Base-by-base conservation (phyloP, 2,113 vertebrate genomes). In the Psammodynastes pulverulentus region DNA sequence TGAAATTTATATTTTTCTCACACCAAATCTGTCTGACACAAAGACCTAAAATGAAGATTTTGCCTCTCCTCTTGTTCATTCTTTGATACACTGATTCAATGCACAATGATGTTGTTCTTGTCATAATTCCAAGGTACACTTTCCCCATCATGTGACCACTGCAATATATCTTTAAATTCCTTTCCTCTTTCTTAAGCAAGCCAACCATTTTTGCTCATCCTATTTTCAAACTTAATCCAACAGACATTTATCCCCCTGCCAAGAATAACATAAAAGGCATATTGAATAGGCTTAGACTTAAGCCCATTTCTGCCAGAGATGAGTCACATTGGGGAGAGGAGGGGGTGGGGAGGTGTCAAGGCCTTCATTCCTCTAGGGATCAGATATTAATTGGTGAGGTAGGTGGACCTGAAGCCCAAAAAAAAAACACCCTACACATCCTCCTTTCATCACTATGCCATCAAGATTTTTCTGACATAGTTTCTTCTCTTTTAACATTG, bases 251-350 rank as follows among this genome's bases (percentile, higher is more conserved):
- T 45, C 24, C 8, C 67, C 84, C 48, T 34, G 39, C 29, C 45
- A 87, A 85, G 45, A 89, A 39, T 5, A 92, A 92, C 29, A 84
- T 43, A 72, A 91, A 87, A 88, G 52, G 34, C 48, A 92, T 56
- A 43, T 1, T 56, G 51, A 84, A 89, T 48, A 29, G 43, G 23
- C 84, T 45, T 56, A 86, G 43, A 34, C 45, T 58, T 86, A 34
- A 79, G 72, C 34, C 72, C 34, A 79, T 43, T 79, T 79, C 17
- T 79, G 72, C n/a, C 67, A 79, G 15, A 79, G 67, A 79, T 3
- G 17, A 79, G 34, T 79, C 34, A 79, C 17, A 21, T 1, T 43
- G 72, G 72, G 62, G 34, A 43, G n/a, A 39, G 67, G 13, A 39
- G 15, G 67, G 15, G 5, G n/a, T 39, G 17, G 72, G 72, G 17